Conservation (phyloP, 2,113 vertebrate species). For the Ciconia maguari region DNA sequence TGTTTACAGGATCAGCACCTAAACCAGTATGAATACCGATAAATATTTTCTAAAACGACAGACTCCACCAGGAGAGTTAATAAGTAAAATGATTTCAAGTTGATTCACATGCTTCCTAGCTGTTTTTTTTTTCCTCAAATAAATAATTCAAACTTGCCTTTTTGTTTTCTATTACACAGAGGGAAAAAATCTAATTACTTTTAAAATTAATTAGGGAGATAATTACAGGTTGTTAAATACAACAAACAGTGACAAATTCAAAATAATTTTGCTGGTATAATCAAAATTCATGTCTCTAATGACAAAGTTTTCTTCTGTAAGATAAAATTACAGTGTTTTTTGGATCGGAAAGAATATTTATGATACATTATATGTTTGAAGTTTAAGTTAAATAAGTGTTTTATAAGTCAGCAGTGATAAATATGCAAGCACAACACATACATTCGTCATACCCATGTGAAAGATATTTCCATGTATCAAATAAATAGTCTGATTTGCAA, state of each 20-base stretch:
- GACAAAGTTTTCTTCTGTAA: neutral
- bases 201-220: neutral
- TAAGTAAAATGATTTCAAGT: neutral
- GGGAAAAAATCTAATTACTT: neutral
- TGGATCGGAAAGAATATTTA: neutral
- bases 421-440: neutral
- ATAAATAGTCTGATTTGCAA: neutral
- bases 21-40: neutral
- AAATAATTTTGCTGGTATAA: neutral
- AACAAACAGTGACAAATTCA: neutral
- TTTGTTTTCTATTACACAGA: neutral
- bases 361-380: neutral
- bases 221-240: neutral
- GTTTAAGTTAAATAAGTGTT: neutral
- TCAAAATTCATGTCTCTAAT: neutral
- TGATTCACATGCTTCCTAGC: neutral
- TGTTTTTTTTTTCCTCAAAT: accelerated
- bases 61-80: neutral
- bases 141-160: neutral
- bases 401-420: neutral
- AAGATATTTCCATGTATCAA: neutral
- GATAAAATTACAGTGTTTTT: neutral
- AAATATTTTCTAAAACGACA: neutral
- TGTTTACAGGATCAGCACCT: neutral
- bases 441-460: neutral